Percentiles rank a stretch among this genome's conserved stretches.
phyloP scores from a whole-genome alignment of 2,888 invertebrate species.

The Tridacna crocea region DNA sequence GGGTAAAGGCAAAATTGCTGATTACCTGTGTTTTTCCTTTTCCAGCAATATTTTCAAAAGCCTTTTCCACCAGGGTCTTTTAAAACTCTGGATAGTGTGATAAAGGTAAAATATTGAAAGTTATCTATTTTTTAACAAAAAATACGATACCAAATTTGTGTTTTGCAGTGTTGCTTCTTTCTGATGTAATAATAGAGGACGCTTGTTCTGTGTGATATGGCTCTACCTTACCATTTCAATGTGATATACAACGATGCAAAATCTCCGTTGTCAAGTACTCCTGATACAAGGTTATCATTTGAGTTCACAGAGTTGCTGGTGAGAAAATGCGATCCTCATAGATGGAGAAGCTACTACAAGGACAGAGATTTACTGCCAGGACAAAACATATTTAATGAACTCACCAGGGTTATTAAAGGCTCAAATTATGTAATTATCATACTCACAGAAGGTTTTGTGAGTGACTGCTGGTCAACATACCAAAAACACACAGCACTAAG shows the following conservation, averaged over 20 bases:
- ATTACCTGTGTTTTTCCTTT: no score
- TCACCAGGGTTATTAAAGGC: conserved; percentile 25
- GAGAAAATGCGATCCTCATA: background rate
- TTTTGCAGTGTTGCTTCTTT: no score
- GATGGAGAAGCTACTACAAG: conserved; percentile 30
- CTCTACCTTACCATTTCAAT: conserved; percentile 2
- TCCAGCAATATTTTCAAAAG: no score
- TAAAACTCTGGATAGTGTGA: no score
- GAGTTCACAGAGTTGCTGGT: background rate
- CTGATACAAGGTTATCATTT: background rate
- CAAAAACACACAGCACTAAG: conserved; percentile 33
- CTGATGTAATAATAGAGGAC: no score
- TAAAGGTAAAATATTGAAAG: no score
- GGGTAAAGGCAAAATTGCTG: no score
- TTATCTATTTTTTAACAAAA: no score
- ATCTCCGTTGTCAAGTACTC: background rate
- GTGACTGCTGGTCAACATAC: conserved; percentile 39
- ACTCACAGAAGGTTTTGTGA: conserved; percentile 42
- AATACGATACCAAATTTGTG: no score
- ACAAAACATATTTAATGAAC: conserved; percentile 42
- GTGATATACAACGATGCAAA: conserved; percentile 7
- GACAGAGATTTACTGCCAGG: conserved; percentile 48
- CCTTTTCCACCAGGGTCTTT: no score
- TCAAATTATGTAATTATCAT: conserved; percentile 37
- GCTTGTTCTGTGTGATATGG: no score